phyloP scores from a whole-genome alignment of 1,140 invertebrate species.

The Delia radicum region DNA sequence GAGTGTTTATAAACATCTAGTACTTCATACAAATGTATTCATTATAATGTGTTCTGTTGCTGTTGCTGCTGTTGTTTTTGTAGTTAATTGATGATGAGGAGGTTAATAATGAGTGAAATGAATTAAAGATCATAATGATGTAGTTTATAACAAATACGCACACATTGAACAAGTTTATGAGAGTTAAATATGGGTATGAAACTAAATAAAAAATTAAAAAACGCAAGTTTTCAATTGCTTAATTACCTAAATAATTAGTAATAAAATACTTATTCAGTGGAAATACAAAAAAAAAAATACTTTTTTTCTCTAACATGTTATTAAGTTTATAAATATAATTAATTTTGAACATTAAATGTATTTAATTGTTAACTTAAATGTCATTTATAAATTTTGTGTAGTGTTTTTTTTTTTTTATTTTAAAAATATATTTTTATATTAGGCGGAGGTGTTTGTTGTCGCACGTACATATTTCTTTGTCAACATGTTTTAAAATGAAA shows the following conservation, averaged over 20 bases:
- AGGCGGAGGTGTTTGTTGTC: neutral
- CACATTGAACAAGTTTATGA: neutral
- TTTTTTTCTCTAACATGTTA: neutral
- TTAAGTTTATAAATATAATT: neutral
- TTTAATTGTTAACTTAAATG: neutral
- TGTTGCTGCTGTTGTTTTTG: neutral
- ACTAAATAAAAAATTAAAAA: neutral
- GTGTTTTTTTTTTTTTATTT: no score
- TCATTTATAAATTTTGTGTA: neutral
- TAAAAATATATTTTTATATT: no score
- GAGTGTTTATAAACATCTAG: neutral
- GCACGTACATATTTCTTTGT: slow-evolving; percentile 1
- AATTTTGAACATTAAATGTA: neutral
- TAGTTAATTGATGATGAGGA: slow-evolving; percentile 9
- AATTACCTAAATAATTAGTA: neutral
- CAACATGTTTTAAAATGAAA: neutral
- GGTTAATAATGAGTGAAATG: slow-evolving; percentile 14
- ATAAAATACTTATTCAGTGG: neutral
- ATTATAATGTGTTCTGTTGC: neutral
- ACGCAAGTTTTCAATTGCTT: neutral
- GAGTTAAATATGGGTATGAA: neutral
- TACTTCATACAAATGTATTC: slow-evolving; percentile 10
- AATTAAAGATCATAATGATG: neutral
- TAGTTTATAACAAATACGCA: neutral
- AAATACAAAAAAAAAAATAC: neutral